These are phyloP conservation scores for Lineus longissimus DNA, from an alignment of 1,140 invertebrate genomes.

Conservation along the genomic window DNA sequence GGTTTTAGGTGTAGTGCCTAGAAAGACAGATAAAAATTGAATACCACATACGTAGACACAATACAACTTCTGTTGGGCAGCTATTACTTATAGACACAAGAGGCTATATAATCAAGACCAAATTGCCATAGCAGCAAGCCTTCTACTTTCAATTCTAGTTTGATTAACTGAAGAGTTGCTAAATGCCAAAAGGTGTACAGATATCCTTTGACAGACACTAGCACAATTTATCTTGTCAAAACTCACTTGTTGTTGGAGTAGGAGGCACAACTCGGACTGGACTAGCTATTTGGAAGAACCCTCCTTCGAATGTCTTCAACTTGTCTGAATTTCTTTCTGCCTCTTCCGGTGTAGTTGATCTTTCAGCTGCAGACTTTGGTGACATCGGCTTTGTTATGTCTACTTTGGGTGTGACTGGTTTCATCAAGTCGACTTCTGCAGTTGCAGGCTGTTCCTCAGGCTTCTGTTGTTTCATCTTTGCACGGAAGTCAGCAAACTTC, in stretches of 20 bases:
- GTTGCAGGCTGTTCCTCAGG: not conserved
- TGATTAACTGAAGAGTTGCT: no score
- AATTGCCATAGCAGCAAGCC: no score
- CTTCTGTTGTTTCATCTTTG: constrained; percentile 37
- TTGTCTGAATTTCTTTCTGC: constrained; percentile 2
- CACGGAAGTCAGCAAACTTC: constrained; percentile 48
- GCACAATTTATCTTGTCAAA: no score
- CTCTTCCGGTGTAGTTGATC: not conserved
- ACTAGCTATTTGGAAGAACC: constrained; percentile 46
- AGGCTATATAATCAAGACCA: no score
- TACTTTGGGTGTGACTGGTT: constrained; percentile 7
- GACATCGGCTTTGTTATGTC: not conserved
- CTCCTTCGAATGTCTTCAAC: constrained; percentile 43
- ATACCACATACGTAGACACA: no score
- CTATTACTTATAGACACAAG: no score
- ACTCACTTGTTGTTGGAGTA: not conserved
- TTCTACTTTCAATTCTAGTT: no score
- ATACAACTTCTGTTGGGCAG: no score
- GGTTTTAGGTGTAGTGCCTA: not conserved
- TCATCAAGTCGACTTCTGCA: not conserved
- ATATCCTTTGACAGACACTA: no score
- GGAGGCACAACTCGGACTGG: constrained; percentile 27
- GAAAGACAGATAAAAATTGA: no score
- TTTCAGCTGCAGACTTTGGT: not conserved
- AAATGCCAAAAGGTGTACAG: no score